Base-by-base conservation (phyloP, 2,888 invertebrate genomes). In the Drosophila borborema region DNA sequence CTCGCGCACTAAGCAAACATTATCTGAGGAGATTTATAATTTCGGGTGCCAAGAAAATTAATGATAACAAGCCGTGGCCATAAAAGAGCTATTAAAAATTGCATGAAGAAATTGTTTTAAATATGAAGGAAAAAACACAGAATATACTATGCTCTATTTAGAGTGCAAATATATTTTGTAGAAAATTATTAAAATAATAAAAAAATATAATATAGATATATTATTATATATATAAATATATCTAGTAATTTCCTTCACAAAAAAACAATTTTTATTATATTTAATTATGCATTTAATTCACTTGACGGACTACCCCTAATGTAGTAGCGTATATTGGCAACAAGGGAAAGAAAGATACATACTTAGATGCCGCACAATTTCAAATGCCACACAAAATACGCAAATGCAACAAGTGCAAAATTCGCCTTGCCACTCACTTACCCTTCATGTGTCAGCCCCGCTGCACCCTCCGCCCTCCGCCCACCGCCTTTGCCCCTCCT, bases 361-460 rank as follows among this genome's bases (percentile, higher is more conserved):
- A 6, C 28, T 6, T 28, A 70, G 78, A 83, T 84, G 74, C 77
- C 76, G 64, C 78, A 73, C 72, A 67, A 74, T 75, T 80, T 68
- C 67, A 82, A 84, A 87, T 84, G 85, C 82, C 74, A 75, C 79
- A 83, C 71, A 74, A 81, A 46, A 72, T 81, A 71, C 20, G 55
- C 43, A 68, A 61, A 84, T 81, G 86, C 89, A 86, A 88, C 88
- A 86, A 87, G 88, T 87, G 86, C 79, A 85, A 72, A 66, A 65
- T 41, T 64, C 49, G 76, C 64, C 66, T 65, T 61, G 56, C 49
- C 49, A 60, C 60, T 49, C 65, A 10, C 23, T 18, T 34, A 66
- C 53, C 34, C 41, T 49, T 49, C 41, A 18, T 2, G 48, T 41
- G 28, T 28, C 18, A 14, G 10, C 36, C 63, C 9, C 14, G 6